Conservation (phyloP, 2,113 vertebrate species). For the Pelecanus crispus region DNA sequence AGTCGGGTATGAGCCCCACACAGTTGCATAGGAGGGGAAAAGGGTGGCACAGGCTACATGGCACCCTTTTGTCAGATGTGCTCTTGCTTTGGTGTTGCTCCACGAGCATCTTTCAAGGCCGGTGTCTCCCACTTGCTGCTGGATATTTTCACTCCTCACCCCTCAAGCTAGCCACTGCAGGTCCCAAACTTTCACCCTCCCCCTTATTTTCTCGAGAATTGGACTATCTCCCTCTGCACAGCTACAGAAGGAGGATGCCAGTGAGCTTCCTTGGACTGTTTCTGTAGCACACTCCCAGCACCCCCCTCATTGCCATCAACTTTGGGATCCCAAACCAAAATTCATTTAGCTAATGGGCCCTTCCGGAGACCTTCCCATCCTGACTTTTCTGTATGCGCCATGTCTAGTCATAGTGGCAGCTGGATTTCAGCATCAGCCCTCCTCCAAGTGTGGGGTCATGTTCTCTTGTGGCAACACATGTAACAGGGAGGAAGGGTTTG, state of each 20-base stretch:
- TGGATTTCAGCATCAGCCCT: neutral
- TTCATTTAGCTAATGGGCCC: too few species aligned
- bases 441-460: accelerated
- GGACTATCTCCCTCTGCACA: accelerated
- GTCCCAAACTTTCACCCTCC: neutral
- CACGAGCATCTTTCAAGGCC: neutral
- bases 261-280: neutral
- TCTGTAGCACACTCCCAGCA: neutral
- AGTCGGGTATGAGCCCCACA: accelerated
- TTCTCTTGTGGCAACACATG: neutral
- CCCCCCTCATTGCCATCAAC: accelerated
- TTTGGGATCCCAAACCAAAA: neutral
- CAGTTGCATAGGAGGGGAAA: accelerated
- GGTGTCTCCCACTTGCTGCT: neutral
- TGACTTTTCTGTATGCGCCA: accelerated
- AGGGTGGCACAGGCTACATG: accelerated
- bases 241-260: neutral
- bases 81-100: neutral
- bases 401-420: neutral
- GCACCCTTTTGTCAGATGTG: accelerated
- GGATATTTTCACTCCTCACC: neutral
- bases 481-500: too few species aligned
- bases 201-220: neutral
- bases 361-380: neutral
- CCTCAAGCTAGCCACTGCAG: neutral